Conservation (phyloP, 1,140 invertebrate species). For the Arion vulgaris region DNA sequence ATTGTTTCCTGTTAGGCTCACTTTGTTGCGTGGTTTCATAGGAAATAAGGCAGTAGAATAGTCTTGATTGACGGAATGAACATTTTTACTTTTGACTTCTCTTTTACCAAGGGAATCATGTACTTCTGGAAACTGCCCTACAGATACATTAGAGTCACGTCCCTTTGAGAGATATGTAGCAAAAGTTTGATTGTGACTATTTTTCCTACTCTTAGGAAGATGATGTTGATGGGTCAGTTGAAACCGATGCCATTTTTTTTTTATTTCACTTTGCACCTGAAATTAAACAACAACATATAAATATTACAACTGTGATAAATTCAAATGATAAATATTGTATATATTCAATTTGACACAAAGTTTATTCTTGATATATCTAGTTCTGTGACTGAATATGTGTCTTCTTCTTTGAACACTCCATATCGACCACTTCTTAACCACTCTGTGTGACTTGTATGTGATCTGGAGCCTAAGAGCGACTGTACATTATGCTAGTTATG, state of each 20-base stretch:
- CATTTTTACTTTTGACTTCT: not conserved
- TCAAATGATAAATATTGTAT: no score
- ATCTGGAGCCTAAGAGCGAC: no score
- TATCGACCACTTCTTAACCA: no score
- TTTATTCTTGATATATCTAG: no score
- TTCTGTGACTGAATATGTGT: no score
- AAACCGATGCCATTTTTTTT: conserved; percentile 48
- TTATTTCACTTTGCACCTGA: conserved; percentile 71
- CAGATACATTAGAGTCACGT: conserved; percentile 4
- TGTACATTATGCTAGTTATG: no score
- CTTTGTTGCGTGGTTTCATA: not conserved
- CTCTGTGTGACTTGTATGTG: no score
- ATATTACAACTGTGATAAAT: no score
- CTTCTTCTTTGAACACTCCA: no score
- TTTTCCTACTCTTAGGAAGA: conserved; percentile 19
- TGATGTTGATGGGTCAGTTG: conserved; percentile 26
- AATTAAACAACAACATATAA: no score
- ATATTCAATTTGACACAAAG: no score
- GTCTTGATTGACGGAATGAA: not conserved
- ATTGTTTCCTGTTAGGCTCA: not conserved
- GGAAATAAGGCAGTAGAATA: not conserved
- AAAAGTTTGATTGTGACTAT: conserved; percentile 23
- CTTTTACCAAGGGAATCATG: not conserved
- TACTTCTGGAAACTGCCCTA: conserved; percentile 2
- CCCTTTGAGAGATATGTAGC: conserved; percentile 23